A percentile compares a stretch with the other conserved stretches of the same genome.
phyloP scores from a whole-genome alignment of 64 coral and sea anemone genomes.

The Exaiptasia diaphana region DNA sequence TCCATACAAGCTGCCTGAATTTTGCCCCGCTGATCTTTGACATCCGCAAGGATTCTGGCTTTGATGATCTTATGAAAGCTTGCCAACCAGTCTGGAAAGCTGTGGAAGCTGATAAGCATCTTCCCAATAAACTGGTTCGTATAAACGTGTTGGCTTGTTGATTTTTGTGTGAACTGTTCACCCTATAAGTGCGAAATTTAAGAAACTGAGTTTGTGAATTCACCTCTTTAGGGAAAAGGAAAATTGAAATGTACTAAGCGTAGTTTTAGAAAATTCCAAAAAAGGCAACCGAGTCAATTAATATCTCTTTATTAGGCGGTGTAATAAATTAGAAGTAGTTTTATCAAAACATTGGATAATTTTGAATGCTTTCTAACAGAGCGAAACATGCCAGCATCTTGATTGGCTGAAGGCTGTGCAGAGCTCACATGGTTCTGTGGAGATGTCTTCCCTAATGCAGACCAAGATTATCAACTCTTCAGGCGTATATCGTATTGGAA shows the following conservation, averaged over 20 bases:
- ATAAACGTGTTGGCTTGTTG: not conserved
- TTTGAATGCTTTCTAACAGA: conserved; percentile 30
- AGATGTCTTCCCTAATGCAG: conserved; percentile 57
- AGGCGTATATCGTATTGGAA: conserved; percentile 55
- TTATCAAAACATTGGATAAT: no score
- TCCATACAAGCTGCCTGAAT: conserved; percentile 84
- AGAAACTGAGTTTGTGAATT: no score
- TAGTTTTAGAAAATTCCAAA: no score
- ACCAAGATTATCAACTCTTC: conserved; percentile 51
- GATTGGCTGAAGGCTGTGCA: conserved; percentile 81
- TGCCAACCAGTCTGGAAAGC: conserved; percentile 86
- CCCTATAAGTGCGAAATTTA: no score
- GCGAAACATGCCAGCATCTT: conserved; percentile 56
- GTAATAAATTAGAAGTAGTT: not conserved
- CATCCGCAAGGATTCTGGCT: conserved; percentile 49
- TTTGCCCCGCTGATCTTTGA: conserved; percentile 89
- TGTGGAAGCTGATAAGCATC: conserved; percentile 34
- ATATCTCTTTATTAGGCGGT: not conserved
- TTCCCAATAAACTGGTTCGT: conserved; percentile 66
- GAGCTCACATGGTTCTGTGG: conserved; percentile 82
- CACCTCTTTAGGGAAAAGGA: no score
- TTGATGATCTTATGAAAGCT: conserved; percentile 60
- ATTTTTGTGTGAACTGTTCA: not conserved
- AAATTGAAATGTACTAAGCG: no score
- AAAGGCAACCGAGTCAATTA: no score